Conservation (phyloP, 2,888 invertebrate genomes). For the Thalpophila matura region DNA sequence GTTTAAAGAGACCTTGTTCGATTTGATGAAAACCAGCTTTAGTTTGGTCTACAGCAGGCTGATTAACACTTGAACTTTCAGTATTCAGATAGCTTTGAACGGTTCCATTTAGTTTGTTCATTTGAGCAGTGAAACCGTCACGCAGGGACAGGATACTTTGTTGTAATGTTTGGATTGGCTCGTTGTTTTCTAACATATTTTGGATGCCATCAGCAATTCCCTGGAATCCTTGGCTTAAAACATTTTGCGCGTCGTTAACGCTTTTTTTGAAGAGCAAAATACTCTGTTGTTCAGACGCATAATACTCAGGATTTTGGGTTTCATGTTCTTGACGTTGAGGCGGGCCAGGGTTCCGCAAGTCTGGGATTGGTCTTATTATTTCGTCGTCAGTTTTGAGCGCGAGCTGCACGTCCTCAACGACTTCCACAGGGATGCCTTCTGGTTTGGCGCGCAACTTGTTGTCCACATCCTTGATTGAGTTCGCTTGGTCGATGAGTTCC, state of each 20-base stretch:
- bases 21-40: conserved; percentile 66
- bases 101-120: conserved; percentile 77
- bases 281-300: conserved; percentile 70
- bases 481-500: conserved; percentile 71
- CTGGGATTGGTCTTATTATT: conserved; percentile 75
- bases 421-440: conserved; percentile 78
- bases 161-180: conserved; percentile 73
- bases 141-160: conserved; percentile 75
- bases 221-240: conserved; percentile 72
- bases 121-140: conserved; percentile 73
- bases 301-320: conserved; percentile 81
- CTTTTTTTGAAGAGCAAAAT: conserved; percentile 73
- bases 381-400: conserved; percentile 64
- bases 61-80: conserved; percentile 50
- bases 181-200: conserved; percentile 71
- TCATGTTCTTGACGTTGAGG: conserved; percentile 86
- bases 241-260: conserved; percentile 72
- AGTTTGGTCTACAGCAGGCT: conserved; percentile 53
- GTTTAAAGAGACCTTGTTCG: conserved; percentile 67
- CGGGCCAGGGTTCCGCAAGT: conserved; percentile 80
- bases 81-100: conserved; percentile 71
- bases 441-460: conserved; percentile 73
- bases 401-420: conserved; percentile 72
- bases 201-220: conserved; percentile 76
- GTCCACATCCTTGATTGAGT: conserved; percentile 72